phyloP scores from a whole-genome alignment of 1,140 invertebrate species.

The Oryctes rhinoceros region DNA sequence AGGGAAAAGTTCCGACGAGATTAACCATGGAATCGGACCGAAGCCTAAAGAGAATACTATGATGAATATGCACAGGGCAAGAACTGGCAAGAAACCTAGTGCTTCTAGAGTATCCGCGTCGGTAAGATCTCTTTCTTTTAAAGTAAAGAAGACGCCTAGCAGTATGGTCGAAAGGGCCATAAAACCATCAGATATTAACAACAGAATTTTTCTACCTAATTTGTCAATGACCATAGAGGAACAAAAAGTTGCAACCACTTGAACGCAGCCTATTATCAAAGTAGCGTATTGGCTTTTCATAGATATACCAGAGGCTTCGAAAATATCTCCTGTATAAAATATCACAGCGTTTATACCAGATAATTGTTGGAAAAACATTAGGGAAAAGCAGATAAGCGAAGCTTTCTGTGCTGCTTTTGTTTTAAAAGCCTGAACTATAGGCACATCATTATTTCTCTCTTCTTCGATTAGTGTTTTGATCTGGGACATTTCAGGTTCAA shows the following conservation, averaged over 20 bases:
- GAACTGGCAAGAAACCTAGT: constrained; percentile 73
- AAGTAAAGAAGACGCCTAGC: constrained; percentile 71
- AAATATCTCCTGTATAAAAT: constrained; percentile 68
- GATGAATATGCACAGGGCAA: constrained; percentile 78
- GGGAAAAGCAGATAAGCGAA: constrained; percentile 65
- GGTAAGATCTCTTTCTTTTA: constrained; percentile 61
- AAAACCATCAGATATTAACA: constrained; percentile 71
- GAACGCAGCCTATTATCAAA: constrained; percentile 77
- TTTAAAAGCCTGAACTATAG: constrained; percentile 61
- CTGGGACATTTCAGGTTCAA: constrained; percentile 66
- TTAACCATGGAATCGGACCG: constrained; percentile 82
- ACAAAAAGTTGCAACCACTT: constrained; percentile 73
- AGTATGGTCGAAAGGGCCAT: constrained; percentile 74
- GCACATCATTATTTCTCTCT: constrained; percentile 52
- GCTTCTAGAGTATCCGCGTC: constrained; percentile 45
- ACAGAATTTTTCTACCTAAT: constrained; percentile 73
- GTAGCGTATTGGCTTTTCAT: constrained; percentile 68
- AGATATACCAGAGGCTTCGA: constrained; percentile 49
- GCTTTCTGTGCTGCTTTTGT: constrained; percentile 64
- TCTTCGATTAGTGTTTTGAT: constrained; percentile 61
- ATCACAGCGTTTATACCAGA: constrained; percentile 71
- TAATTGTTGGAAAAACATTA: constrained; percentile 78
- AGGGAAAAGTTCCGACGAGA: constrained; percentile 80
- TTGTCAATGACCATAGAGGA: constrained; percentile 72
- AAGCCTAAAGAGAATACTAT: constrained; percentile 81